phyloP scores from a whole-genome alignment of 2,797 vertebrate genomes.

The Tapera naevia region DNA sequence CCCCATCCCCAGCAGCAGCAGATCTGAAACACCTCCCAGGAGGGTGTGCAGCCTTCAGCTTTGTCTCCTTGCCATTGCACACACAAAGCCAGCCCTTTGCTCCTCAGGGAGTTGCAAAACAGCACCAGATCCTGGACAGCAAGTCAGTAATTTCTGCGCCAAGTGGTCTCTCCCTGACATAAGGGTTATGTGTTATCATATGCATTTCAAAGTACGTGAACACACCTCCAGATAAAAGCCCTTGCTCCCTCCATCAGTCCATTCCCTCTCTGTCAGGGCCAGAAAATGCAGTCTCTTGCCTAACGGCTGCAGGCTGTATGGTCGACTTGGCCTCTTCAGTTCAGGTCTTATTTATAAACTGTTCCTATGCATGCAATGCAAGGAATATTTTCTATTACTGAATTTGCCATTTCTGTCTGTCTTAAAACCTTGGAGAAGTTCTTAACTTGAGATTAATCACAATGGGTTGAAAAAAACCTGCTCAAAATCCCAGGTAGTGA shows the following conservation, averaged over 20 bases:
- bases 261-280: neutral
- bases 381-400: neutral
- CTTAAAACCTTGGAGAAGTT: neutral
- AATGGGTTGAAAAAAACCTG: neutral
- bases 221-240: neutral
- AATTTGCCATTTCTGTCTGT: neutral
- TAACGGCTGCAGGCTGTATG: fast-evolving
- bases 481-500: neutral
- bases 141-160: neutral
- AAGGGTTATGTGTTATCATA: fast-evolving
- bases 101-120: neutral
- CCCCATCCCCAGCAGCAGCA: neutral
- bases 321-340: neutral
- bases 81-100: neutral
- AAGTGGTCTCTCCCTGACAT: neutral
- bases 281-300: neutral
- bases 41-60: neutral
- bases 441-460: neutral
- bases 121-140: neutral
- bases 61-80: neutral
- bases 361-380: neutral
- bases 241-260: neutral
- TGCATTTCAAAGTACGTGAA: neutral
- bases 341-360: neutral
- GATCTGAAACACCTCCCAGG: neutral